phyloP scores from a whole-genome alignment of 1,140 invertebrate genomes.

The Bombus affinis region DNA sequence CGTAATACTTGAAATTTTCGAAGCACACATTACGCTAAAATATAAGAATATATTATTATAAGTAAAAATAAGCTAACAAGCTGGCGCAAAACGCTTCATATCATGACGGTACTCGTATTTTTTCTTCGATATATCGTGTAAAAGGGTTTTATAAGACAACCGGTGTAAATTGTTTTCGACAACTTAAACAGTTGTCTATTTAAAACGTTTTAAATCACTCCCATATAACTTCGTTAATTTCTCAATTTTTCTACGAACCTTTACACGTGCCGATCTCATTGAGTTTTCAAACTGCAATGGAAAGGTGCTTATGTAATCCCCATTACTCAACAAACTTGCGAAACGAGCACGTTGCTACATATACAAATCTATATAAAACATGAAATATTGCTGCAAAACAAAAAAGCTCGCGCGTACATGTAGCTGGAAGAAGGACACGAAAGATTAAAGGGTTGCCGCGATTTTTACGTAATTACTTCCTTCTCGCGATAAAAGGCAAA shows the following conservation, averaged over 20 bases:
- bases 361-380: not conserved
- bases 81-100: not conserved
- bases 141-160: too few relatives aligned
- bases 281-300: not conserved
- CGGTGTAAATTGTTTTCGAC: too few relatives aligned
- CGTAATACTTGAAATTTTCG: not conserved
- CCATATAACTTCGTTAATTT: not conserved
- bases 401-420: not conserved
- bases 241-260: not conserved
- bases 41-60: not conserved
- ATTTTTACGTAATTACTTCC: constrained; percentile 34
- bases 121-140: too few relatives aligned
- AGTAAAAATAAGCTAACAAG: not conserved
- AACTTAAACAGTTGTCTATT: too few relatives aligned
- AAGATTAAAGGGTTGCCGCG: not conserved
- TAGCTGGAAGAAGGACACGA: not conserved
- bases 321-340: not conserved
- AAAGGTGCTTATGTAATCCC: not conserved
- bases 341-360: not conserved
- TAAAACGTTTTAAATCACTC: too few relatives aligned
- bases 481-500: not conserved
- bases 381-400: too few relatives aligned
- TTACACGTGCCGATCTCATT: not conserved
- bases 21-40: not conserved
- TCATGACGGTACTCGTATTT: too few relatives aligned